A percentile compares a stretch with the other conserved stretches of the same genome.
These are phyloP conservation scores for Nautilus pompilius DNA, from an alignment of 1,140 invertebrate genomes.

Conservation along the genomic window DNA sequence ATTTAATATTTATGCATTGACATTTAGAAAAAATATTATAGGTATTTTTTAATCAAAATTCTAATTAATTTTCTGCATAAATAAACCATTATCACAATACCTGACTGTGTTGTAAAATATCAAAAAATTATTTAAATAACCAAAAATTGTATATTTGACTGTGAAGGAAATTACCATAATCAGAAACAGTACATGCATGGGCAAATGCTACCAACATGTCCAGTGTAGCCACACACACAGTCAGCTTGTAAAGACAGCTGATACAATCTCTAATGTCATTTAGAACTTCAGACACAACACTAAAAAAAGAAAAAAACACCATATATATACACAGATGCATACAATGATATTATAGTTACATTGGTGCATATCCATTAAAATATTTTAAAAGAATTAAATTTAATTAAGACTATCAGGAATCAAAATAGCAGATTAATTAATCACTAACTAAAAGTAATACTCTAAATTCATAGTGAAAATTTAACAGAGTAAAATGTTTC, in stretches of 20 bases:
- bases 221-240: constrained; percentile 74
- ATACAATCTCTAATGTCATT: constrained; percentile 65
- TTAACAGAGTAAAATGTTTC: too few relatives aligned
- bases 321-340: not conserved
- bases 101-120: too few relatives aligned
- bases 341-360: not conserved
- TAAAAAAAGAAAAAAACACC: constrained; percentile 29
- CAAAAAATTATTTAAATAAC: too few relatives aligned
- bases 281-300: constrained; percentile 57
- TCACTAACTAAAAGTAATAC: too few relatives aligned
- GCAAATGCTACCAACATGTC: constrained; percentile 77
- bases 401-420: too few relatives aligned
- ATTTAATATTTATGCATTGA: too few relatives aligned
- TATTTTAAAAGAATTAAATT: not conserved
- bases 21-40: not conserved
- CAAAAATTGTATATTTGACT: too few relatives aligned
- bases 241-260: constrained; percentile 73
- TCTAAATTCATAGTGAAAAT: too few relatives aligned
- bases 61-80: not conserved
- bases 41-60: not conserved
- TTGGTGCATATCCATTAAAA: not conserved
- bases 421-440: too few relatives aligned
- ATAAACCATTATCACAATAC: too few relatives aligned
- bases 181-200: constrained; percentile 61
- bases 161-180: too few relatives aligned